phyloP scores from a whole-genome alignment of 2,888 invertebrate genomes.

The Archips xylosteana region DNA sequence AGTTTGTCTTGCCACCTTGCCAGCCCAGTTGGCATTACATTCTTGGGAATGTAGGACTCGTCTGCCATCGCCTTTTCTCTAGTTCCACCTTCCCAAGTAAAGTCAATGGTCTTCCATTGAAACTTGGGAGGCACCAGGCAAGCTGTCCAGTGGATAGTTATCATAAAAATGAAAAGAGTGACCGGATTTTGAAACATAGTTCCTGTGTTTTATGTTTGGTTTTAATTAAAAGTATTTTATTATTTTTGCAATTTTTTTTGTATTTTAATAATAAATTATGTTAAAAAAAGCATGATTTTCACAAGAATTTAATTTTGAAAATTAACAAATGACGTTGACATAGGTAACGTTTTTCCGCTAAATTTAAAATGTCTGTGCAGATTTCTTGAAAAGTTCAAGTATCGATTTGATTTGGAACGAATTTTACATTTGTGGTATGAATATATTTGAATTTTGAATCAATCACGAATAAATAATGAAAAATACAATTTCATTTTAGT shows the following conservation, averaged over 20 bases:
- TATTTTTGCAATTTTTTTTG: not conserved
- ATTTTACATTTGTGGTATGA: too few relatives aligned
- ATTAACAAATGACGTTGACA: not conserved
- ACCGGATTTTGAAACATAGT: slow-evolving; percentile 1
- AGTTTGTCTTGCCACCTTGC: slow-evolving; percentile 89
- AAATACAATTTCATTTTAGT: too few relatives aligned
- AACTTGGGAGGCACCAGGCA: slow-evolving; percentile 68
- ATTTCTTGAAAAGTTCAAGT: slow-evolving; percentile 1
- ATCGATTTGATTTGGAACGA: not conserved
- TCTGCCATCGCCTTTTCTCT: slow-evolving; percentile 81
- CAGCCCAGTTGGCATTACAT: slow-evolving; percentile 89
- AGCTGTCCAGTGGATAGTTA: slow-evolving; percentile 9
- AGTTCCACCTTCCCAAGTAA: slow-evolving; percentile 85
- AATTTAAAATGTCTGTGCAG: not conserved
- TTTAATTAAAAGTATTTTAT: not conserved
- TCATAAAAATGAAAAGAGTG: not conserved
- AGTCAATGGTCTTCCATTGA: slow-evolving; percentile 88
- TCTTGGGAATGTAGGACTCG: slow-evolving; percentile 85
- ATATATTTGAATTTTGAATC: too few relatives aligned
- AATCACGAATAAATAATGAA: too few relatives aligned
- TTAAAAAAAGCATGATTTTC: not conserved
- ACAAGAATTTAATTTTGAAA: not conserved
- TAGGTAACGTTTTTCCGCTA: not conserved
- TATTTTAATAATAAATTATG: not conserved
- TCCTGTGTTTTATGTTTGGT: not conserved